Conservation (phyloP, 2,797 vertebrate species). For the Stomatorhinus walkeri region DNA sequence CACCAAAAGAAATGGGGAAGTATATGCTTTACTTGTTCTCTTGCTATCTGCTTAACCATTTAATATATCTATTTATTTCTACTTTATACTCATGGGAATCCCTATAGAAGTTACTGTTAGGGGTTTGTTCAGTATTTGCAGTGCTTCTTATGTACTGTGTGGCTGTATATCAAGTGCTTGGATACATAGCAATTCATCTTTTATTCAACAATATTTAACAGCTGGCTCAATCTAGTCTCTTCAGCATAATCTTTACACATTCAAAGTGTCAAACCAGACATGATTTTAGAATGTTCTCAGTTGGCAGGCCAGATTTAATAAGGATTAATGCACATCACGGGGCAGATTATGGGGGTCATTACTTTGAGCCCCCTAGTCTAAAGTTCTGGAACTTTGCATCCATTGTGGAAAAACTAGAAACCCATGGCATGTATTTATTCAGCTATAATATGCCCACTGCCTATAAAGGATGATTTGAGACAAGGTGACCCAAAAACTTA, state of each 20-base stretch:
- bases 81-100: background rate
- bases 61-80: no score
- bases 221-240: background rate
- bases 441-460: background rate
- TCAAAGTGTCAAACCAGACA: background rate
- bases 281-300: background rate
- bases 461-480: background rate
- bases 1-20: background rate
- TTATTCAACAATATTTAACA: background rate
- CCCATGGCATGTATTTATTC: background rate
- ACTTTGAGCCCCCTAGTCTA: background rate
- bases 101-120: background rate
- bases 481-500: background rate
- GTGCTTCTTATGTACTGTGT: background rate
- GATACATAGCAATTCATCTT: background rate
- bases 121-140: background rate
- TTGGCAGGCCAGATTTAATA: background rate
- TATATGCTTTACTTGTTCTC: background rate
- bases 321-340: background rate
- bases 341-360: background rate
- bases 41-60: background rate
- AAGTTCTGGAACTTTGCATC: background rate
- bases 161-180: background rate
- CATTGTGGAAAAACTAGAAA: background rate
- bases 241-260: background rate